phyloP scores from a whole-genome alignment of 2,888 invertebrate genomes.

The Thereva unica region DNA sequence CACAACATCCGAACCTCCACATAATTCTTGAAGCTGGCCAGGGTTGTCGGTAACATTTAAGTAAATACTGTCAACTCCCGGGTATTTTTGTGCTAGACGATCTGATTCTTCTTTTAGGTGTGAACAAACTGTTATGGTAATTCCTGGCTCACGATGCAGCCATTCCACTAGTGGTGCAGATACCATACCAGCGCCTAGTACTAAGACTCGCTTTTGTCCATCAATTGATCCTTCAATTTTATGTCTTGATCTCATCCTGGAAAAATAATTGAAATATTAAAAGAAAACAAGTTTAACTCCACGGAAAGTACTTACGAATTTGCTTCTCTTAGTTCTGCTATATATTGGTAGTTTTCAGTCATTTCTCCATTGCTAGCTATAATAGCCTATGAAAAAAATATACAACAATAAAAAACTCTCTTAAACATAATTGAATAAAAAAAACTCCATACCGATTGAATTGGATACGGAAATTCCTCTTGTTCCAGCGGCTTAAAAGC shows the following conservation, averaged over 20 bases:
- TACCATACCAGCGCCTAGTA: slow-evolving; percentile 95
- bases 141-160: slow-evolving; percentile 77
- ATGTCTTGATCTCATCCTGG: slow-evolving; percentile 68
- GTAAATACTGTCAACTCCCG: slow-evolving; percentile 78
- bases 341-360: slow-evolving; percentile 93
- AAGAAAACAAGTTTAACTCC: slow-evolving; percentile 2
- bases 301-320: slow-evolving; percentile 60
- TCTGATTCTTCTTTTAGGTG: slow-evolving; percentile 89
- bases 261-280: slow-evolving; percentile 41
- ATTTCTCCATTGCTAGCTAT: slow-evolving; percentile 94
- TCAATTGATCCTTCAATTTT: slow-evolving; percentile 69
- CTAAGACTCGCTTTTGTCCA: slow-evolving; percentile 74
- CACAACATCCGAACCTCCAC: slow-evolving; percentile 75
- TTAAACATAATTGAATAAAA: background rate
- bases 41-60: slow-evolving; percentile 78
- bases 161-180: slow-evolving; percentile 95
- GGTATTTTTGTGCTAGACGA: slow-evolving; percentile 73
- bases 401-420: background rate
- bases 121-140: slow-evolving; percentile 86
- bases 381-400: slow-evolving; percentile 72
- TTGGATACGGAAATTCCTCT: slow-evolving; percentile 65
- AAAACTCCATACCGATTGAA: slow-evolving; percentile 50
- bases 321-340: slow-evolving; percentile 79
- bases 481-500: slow-evolving; percentile 77
- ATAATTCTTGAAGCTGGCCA: slow-evolving; percentile 69